phyloP scores from a whole-genome alignment of 2,888 invertebrate species.

The Actias luna region DNA sequence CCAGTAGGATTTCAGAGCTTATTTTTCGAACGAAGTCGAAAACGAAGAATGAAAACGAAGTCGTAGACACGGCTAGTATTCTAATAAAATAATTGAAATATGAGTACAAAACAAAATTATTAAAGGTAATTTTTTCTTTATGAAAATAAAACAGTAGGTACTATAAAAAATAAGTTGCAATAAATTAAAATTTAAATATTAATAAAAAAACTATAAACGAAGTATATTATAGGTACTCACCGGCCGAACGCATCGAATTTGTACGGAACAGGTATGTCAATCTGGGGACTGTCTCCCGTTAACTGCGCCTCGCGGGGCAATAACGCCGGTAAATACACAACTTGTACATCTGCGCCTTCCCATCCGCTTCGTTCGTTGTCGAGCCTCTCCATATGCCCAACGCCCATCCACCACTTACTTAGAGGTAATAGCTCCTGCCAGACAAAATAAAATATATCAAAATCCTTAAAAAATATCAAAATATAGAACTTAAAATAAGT shows the following conservation, averaged over 20 bases:
- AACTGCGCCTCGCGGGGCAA: constrained; percentile 71
- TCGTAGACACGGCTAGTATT: not conserved
- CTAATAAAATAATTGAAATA: not conserved
- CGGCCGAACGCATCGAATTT: constrained; percentile 83
- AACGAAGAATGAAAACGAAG: too few relatives aligned
- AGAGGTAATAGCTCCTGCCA: constrained; percentile 53
- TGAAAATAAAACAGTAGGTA: too few relatives aligned
- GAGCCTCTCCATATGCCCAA: constrained; percentile 32
- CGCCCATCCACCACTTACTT: constrained; percentile 55
- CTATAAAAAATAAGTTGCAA: not conserved
- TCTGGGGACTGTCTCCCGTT: constrained; percentile 44
- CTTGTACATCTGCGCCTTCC: constrained; percentile 77
- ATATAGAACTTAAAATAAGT: not conserved
- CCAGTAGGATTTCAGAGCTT: too few relatives aligned
- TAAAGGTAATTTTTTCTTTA: not conserved
- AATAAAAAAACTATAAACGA: not conserved
- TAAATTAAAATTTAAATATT: not conserved
- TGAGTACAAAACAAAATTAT: not conserved
- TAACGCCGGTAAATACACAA: constrained; percentile 82
- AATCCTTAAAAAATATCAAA: not conserved
- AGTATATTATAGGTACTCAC: constrained; percentile 46
- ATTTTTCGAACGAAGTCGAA: too few relatives aligned
- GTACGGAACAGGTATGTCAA: constrained; percentile 76
- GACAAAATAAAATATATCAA: not conserved
- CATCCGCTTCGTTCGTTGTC: constrained; percentile 34